These are phyloP conservation scores for Neodiprion fabricii DNA, from an alignment of 1,140 invertebrate species.

Conservation along the genomic window DNA sequence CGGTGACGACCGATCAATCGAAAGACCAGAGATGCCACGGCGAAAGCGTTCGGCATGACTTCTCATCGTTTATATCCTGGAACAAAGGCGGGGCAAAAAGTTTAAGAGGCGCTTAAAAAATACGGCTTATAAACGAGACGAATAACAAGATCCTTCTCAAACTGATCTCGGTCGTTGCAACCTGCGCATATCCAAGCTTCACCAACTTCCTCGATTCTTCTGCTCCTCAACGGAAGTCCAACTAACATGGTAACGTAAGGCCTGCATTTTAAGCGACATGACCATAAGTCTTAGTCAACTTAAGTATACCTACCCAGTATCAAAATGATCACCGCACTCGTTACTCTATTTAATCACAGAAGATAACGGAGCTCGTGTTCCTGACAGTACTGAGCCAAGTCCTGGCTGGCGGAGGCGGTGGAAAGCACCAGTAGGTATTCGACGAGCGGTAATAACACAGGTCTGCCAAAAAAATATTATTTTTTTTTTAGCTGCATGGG, in stretches of 20 bases:
- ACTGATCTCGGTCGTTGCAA: constrained; percentile 10
- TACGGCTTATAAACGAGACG: constrained; percentile 33
- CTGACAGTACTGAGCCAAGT: background rate
- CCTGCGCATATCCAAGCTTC: background rate
- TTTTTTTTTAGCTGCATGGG: background rate
- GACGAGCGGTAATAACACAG: background rate
- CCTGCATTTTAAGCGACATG: no score
- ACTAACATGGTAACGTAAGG: background rate
- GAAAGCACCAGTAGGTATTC: constrained; percentile 22
- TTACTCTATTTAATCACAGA: background rate
- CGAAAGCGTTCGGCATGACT: constrained; percentile 6
- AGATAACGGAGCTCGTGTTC: background rate
- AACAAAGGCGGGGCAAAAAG: background rate
- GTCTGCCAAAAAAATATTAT: background rate
- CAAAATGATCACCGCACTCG: background rate
- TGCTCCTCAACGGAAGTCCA: background rate
- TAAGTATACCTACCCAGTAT: no score
- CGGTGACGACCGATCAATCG: no score
- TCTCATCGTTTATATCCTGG: background rate
- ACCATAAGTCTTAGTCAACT: no score
- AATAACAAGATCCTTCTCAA: constrained; percentile 29
- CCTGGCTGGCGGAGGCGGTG: constrained; percentile 7
- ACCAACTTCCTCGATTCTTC: no score
- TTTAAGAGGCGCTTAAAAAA: constrained; percentile 28
- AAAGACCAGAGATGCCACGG: background rate